Evolutionary conservation across 2,797 vertebrate genomes (phyloP).

Genomic region (Cuculus canorus): DNA sequence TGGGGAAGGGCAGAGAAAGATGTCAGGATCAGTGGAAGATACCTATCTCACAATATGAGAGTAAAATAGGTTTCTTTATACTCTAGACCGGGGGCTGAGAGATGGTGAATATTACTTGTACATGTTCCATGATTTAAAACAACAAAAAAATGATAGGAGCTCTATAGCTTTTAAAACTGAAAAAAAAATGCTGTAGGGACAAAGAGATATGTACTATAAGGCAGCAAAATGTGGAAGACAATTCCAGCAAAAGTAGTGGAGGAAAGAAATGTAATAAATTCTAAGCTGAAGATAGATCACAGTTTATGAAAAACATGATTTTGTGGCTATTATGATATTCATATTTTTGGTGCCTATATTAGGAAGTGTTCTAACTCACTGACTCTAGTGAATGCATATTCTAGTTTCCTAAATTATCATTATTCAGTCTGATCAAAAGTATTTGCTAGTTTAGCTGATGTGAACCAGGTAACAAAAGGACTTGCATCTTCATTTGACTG

Average conservation of each 20-base stretch:
- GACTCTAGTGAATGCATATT: not conserved
- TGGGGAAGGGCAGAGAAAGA: not conserved
- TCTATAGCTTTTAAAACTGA: not conserved
- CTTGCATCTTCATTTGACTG: not conserved
- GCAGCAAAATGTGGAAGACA: not conserved
- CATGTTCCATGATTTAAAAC: not conserved
- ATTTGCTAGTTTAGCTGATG: not conserved
- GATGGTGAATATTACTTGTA: not conserved
- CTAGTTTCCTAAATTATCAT: not conserved
- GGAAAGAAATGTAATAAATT: not conserved
- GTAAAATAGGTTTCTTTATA: not conserved
- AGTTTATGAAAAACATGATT: not conserved
- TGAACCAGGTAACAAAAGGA: not conserved
- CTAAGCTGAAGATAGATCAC: not conserved
- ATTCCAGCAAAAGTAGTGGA: not conserved
- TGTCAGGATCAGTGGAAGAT: not conserved
- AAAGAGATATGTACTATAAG: not conserved
- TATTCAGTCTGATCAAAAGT: not conserved
- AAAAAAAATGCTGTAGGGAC: not conserved
- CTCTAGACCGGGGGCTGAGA: not conserved
- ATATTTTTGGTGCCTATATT: not conserved
- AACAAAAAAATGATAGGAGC: not conserved
- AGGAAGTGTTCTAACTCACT: not conserved
- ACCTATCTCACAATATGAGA: not conserved
- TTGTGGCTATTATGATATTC: not conserved